Conservation (phyloP, 2,888 invertebrate genomes). For the Megalurothrips usitatus region DNA sequence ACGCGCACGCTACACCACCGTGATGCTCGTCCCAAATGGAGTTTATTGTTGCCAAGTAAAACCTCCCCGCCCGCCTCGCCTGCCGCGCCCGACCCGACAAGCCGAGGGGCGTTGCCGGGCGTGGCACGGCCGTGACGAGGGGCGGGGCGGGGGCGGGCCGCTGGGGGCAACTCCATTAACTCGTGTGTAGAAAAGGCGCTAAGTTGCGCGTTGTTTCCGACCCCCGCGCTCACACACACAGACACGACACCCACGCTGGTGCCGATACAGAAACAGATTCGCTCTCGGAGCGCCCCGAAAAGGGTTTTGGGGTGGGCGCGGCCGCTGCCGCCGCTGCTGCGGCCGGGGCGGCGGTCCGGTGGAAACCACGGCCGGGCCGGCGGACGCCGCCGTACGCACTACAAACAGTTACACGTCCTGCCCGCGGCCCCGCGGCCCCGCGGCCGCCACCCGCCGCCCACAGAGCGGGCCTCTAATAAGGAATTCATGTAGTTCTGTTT, state of each 20-base stretch:
- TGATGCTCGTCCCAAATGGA: constrained; percentile 26
- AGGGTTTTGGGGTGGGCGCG: too few relatives aligned
- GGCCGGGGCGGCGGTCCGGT: too few relatives aligned
- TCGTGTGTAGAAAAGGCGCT: constrained; percentile 11
- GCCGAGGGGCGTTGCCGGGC: not conserved
- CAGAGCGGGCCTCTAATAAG: too few relatives aligned
- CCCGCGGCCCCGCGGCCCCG: too few relatives aligned
- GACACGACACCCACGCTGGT: not conserved
- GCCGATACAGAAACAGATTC: not conserved
- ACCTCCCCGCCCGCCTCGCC: not conserved
- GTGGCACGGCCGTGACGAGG: not conserved
- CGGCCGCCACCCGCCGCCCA: too few relatives aligned
- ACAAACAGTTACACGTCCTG: too few relatives aligned
- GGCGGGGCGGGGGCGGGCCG: not conserved
- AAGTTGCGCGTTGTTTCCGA: constrained; percentile 17
- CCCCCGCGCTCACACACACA: not conserved
- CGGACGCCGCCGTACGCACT: too few relatives aligned
- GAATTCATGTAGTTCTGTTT: too few relatives aligned
- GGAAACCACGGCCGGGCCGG: too few relatives aligned
- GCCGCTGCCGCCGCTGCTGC: too few relatives aligned
- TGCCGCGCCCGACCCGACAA: not conserved
- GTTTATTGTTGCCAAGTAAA: constrained; percentile 25
- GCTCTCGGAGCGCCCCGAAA: too few relatives aligned
- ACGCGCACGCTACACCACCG: constrained; percentile 8
- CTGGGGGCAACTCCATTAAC: constrained; percentile 16